Base-by-base conservation (phyloP, 37 sponge, comb jelly and placozoan genomes). In the Haliclona indistincta region DNA sequence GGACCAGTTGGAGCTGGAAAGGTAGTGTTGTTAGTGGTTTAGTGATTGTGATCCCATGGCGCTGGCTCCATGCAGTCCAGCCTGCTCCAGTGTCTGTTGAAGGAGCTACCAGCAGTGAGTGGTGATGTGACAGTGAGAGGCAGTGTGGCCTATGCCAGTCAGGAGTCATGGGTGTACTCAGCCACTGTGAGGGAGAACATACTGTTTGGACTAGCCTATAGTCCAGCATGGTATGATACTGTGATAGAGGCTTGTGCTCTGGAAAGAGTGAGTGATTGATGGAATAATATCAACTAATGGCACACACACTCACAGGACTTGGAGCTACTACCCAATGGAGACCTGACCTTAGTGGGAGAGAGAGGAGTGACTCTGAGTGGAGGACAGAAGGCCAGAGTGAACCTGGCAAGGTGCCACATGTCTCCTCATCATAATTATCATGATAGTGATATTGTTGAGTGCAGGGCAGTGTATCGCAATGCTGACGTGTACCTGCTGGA, bases 361-460 rank as follows among this genome's bases (percentile, higher is more conserved):
- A 86, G 89, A 53, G 97, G 97, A 54, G 90, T 92, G 42, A 92
- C 93, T 19, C 81, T 96, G 51, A 96, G 97, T 89, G 97, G 97
- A 10, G 97, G 97, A 11, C 97, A 96, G 76, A 92, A 92, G 84
- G 87, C 94, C 10, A 82, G 97, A 52, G 86, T 96, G n/a, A 85
- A 84, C 60, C 85, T 96, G 54, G 97, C 97, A n/a, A 81, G 94
- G 62, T n/a, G n/a, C n/a, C n/a, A n/a, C n/a, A n/a, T n/a, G n/a
- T n/a, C n/a, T n/a, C n/a, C n/a, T n/a, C n/a, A n/a, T n/a, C n/a
- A n/a, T n/a, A n/a, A n/a, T n/a, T n/a, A n/a, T n/a, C n/a, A n/a
- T n/a, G n/a, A n/a, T n/a, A n/a, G n/a, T n/a, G n/a, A n/a, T n/a
- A n/a, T n/a, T n/a, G n/a, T n/a, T n/a, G n/a, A n/a, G n/a, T n/a